A percentile compares a stretch with the other conserved stretches of the same genome.
These are phyloP conservation scores for Natator depressus DNA, from an alignment of 2,113 vertebrate genomes.

Conservation along the genomic window DNA sequence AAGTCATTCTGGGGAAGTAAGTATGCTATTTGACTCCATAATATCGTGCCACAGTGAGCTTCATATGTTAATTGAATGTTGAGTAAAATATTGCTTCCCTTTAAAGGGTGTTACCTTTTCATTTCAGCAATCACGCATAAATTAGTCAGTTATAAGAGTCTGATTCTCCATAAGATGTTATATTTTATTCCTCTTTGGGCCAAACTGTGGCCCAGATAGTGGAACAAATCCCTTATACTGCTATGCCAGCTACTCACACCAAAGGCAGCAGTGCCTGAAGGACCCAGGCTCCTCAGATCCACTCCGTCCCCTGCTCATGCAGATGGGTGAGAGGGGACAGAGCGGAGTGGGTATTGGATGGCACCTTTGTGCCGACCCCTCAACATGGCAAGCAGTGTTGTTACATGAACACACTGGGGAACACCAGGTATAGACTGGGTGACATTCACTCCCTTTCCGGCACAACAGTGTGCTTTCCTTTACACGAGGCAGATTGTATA, in stretches of 20 bases:
- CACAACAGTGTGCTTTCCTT: not conserved
- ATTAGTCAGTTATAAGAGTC: not conserved
- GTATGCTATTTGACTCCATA: not conserved
- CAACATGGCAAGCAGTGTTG: not conserved
- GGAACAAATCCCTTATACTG: not conserved
- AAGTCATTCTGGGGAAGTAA: not conserved
- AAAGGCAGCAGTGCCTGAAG: not conserved
- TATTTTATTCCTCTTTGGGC: not conserved
- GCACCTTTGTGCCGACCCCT: not conserved
- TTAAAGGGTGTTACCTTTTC: not conserved
- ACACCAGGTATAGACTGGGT: not conserved
- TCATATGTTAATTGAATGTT: not conserved
- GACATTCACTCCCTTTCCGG: fast-evolving
- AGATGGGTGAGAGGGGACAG: not conserved
- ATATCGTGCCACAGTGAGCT: not conserved
- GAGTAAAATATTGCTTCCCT: constrained; percentile 2
- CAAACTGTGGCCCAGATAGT: not conserved
- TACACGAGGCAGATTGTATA: not conserved
- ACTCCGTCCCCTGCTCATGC: fast-evolving
- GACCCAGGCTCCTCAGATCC: not conserved
- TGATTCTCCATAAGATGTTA: not conserved
- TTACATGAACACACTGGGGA: not conserved
- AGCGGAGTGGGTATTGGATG: not conserved
- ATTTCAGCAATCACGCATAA: not conserved
- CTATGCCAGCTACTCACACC: not conserved